Evolutionary conservation across 2,113 vertebrate species (phyloP), one percentile per base, ranked within the genome.

Genomic region (Nerophis ophidion): DNA sequence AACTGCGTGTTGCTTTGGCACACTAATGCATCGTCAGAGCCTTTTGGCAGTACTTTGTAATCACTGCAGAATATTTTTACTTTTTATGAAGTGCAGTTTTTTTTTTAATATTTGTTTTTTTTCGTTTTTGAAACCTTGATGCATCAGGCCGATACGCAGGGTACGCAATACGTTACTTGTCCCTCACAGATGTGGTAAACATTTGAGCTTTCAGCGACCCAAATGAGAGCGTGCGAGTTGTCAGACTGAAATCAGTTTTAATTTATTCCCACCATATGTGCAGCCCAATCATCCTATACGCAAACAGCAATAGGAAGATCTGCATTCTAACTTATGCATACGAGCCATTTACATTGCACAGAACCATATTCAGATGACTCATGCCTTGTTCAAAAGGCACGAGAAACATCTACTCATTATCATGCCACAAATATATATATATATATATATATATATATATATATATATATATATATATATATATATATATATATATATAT

Each of bases 31-130:
- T 48, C 54, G 71, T 59, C 52, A 8, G 53, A 46, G 63, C 59
- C 36, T 61, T 69, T 75, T 62, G 48, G 48, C 48, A 36, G 47
- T 26, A 49, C 70, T 73, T 72, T 69, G 53, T 66, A 60, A 77
- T 74, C 61, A 66, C 70, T 33, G 11, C 48, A 44, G 58, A 63
- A 70, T 75, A 66, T 75, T 80, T 79, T 73, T 64, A 61, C 63
- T 2, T 74, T 72, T 66, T 46, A 62, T n/a, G 60, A 71, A 63
- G 49, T 66, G 62, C 57, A 50, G 34, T 66, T 44, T 9, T 44
- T 44, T 44, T 42, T 42, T 5, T 1, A n/a, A n/a, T n/a, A n/a
- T n/a, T 42, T 9, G 12, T 6, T 34, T 38, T 72, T 75, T 72
- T 53, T 58, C 72, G 26, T 26, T 74, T 44, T 61, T 42, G 67